phyloP scores from a whole-genome alignment of 2,888 invertebrate genomes.

The Macrosiphum euphorbiae region DNA sequence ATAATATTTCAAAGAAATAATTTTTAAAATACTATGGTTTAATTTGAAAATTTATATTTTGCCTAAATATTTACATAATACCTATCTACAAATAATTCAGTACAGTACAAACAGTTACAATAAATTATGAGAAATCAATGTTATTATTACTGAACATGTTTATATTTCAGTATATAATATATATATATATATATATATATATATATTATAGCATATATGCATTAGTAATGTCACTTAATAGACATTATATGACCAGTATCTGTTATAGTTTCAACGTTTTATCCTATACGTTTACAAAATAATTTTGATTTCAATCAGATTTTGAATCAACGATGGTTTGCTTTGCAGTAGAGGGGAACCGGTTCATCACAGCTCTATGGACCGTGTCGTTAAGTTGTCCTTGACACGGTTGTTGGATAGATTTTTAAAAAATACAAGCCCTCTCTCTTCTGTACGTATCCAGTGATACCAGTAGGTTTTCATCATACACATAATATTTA shows the following conservation, averaged over 20 bases:
- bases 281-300: slow-evolving; percentile 29
- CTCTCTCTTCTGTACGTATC: slow-evolving; percentile 56
- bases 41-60: neutral
- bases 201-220: neutral
- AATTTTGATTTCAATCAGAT: slow-evolving; percentile 45
- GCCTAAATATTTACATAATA: neutral
- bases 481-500: slow-evolving; percentile 53
- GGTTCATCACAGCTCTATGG: slow-evolving; percentile 63
- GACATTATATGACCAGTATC: neutral
- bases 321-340: slow-evolving; percentile 50
- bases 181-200: neutral
- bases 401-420: slow-evolving; percentile 64
- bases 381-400: slow-evolving; percentile 63
- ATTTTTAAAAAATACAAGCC: slow-evolving; percentile 58
- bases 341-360: slow-evolving; percentile 62
- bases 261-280: slow-evolving; percentile 5
- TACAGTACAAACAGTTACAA: neutral
- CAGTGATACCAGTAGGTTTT: slow-evolving; percentile 54
- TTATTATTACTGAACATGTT: neutral
- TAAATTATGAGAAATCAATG: neutral
- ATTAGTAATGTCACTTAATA: neutral
- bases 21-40: no score
- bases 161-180: neutral
- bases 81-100: neutral
- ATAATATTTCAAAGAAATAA: no score